These are phyloP conservation scores for Nautilus pompilius DNA, from an alignment of 1,140 invertebrate genomes.

Conservation along the genomic window DNA sequence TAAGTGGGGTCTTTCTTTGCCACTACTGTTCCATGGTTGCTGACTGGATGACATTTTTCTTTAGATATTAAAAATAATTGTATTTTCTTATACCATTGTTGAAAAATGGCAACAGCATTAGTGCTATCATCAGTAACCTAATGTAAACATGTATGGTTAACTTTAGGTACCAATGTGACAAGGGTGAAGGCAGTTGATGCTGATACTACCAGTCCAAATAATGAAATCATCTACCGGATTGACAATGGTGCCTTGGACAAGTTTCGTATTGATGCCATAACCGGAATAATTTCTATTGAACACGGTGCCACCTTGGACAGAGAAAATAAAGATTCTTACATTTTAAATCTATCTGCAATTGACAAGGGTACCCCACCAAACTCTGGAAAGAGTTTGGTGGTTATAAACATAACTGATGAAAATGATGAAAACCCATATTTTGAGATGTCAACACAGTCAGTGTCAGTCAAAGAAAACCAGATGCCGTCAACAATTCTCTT, in stretches of 20 bases:
- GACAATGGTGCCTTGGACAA: conserved; percentile 37
- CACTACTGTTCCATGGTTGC: no score
- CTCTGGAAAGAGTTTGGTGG: conserved; percentile 21
- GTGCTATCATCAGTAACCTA: no score
- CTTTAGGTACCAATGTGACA: conserved; percentile 21
- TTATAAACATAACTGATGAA: conserved; percentile 24
- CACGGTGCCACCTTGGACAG: conserved; percentile 30
- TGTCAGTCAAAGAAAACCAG: conserved; percentile 21
- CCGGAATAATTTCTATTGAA: conserved; percentile 31
- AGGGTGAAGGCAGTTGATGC: conserved; percentile 27
- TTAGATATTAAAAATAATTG: no score
- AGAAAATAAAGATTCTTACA: conserved; percentile 25
- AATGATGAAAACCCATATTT: conserved; percentile 30
- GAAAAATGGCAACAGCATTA: no score
- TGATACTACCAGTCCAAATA: conserved; percentile 35
- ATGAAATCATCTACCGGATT: conserved; percentile 38
- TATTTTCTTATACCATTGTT: no score
- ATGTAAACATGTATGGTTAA: no score
- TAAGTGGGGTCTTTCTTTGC: no score
- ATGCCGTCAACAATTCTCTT: conserved; percentile 8
- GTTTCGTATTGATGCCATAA: conserved; percentile 34
- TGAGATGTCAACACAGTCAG: not conserved
- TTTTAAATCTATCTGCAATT: conserved; percentile 28
- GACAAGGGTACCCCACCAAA: conserved; percentile 31
- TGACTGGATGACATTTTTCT: no score